phyloP scores from a whole-genome alignment of 2,113 vertebrate species.

The Tricholaema leucomelas region DNA sequence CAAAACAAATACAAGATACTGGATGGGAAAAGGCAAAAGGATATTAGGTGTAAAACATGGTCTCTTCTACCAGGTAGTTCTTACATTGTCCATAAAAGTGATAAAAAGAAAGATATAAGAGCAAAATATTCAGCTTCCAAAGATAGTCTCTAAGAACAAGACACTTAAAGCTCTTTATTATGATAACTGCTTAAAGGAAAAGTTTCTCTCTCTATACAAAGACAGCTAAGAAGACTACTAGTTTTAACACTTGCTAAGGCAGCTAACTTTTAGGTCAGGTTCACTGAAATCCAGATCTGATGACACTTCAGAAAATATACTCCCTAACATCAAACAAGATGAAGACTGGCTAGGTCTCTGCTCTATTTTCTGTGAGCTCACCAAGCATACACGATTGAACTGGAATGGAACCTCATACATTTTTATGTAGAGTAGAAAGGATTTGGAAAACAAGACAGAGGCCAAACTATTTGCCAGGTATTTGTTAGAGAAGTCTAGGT shows the following conservation, averaged over 20 bases:
- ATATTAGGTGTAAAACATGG: neutral
- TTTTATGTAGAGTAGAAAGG: neutral
- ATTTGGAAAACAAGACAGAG: neutral
- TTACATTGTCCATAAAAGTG: neutral
- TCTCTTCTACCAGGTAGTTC: neutral
- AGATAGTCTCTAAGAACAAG: neutral
- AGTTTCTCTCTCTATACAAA: neutral
- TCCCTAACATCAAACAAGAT: neutral
- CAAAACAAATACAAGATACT: neutral
- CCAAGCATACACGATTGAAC: neutral
- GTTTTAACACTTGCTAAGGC: neutral
- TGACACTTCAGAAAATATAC: neutral
- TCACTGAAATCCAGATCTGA: neutral
- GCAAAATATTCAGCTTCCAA: neutral
- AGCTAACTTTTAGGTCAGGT: neutral
- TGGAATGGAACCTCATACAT: neutral
- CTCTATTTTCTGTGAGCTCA: constrained; percentile 25
- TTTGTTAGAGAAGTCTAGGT: neutral
- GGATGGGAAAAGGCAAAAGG: neutral
- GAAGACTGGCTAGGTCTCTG: neutral
- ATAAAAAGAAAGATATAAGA: neutral
- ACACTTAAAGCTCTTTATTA: neutral
- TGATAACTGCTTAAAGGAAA: neutral
- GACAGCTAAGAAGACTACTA: neutral
- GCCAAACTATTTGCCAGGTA: neutral